Conservation (phyloP, 2,797 vertebrate species). For the Momotus momota region DNA sequence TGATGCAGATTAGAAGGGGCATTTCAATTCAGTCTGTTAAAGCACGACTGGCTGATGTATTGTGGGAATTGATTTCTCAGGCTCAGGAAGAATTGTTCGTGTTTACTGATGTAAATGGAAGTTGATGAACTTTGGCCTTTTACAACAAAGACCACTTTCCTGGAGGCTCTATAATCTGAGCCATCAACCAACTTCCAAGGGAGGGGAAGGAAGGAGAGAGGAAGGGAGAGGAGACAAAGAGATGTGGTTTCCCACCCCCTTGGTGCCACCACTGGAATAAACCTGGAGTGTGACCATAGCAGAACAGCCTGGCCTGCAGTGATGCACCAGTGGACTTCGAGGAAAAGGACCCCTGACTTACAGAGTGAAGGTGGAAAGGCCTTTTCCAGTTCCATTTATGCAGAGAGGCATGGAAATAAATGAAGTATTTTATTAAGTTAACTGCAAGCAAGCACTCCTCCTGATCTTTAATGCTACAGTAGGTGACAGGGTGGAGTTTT, state of each 20-base stretch:
- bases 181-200: not conserved
- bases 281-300: not conserved
- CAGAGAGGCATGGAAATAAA: not conserved
- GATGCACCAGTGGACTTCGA: not conserved
- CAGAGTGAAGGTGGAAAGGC: not conserved
- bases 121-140: constrained; percentile 70
- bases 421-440: constrained; percentile 34
- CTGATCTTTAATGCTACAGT: constrained; percentile 2
- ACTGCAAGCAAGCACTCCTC: not conserved
- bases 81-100: constrained; percentile 22
- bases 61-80: constrained; percentile 54
- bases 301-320: not conserved
- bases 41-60: constrained; percentile 6
- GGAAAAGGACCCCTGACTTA: not conserved
- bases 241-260: not conserved
- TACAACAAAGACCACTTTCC: constrained; percentile 36
- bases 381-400: not conserved
- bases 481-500: not conserved
- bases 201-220: not conserved
- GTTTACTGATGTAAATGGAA: constrained; percentile 62
- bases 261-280: not conserved
- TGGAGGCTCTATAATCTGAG: not conserved
- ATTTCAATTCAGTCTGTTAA: constrained; percentile 43
- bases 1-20: constrained; percentile 52
- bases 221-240: not conserved